Evolutionary conservation across 2,113 vertebrate genomes (phyloP), one percentile per base, ranked within the genome.

Genomic region (Mormyrus lacerda): DNA sequence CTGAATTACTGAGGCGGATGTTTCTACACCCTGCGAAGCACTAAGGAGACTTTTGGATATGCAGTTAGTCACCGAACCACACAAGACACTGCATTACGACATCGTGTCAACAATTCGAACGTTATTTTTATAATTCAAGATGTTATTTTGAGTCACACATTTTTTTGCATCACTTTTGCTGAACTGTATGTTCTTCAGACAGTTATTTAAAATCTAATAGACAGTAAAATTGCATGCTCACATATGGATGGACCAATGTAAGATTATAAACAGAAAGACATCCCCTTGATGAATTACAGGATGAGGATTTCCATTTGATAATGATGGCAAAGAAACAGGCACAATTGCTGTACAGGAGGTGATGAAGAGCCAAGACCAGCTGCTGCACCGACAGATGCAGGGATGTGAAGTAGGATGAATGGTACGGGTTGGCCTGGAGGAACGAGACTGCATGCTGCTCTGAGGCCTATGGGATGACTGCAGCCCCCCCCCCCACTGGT

Each of bases 401-500:
- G 31, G 86, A 65, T 55, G 89, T 19, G 24, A 50, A 6, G 27
- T 61, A n/a, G 53, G 19, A 90, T 61, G 89, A 9, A 83, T 24
- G 7, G 11, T n/a, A 44, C 9, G 24, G 58, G 50, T 69, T 51
- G 39, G 73, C 3, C 6, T 7, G 88, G 35, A 51, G n/a, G 35
- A 89, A 85, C 84, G 90, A 89, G 55, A 88, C 4, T 51, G 87
- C 90, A 91, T 90, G 89, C 90, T 88, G 84, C 87, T 73, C 90
- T 55, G 65, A n/a, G 50, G 76, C 48, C 88, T 85, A 88, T 91
- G 83, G 79, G 88, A 61, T 86, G 65, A 39, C 88, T 87, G 87
- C 89, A 85, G 85, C 82, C 39, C 88, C 39, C 44, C 35, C 3
- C 79, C 11, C 89, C 88, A 91, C 91, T 89, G 92, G 90, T 92